A percentile compares a stretch with the other conserved stretches of the same genome.
These are phyloP conservation scores for Apis florea DNA, from an alignment of 1,140 invertebrate species.

Conservation along the genomic window DNA sequence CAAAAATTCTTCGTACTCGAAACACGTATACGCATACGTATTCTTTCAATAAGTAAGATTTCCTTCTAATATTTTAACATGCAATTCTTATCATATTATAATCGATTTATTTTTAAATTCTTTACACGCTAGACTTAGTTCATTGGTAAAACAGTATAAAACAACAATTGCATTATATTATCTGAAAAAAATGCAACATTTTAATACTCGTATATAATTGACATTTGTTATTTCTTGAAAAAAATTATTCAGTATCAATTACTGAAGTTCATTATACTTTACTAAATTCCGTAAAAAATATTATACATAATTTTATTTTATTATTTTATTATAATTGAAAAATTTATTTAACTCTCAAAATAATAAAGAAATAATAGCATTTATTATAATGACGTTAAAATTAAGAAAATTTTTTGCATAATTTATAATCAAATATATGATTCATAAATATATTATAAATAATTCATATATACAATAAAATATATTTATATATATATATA, in stretches of 20 bases:
- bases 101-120: constrained; percentile 31
- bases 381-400: background rate
- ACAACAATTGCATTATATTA: background rate
- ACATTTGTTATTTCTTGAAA: too few relatives aligned
- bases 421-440: background rate
- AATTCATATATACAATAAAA: background rate
- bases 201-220: background rate
- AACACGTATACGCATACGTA: too few relatives aligned
- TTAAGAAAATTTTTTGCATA: background rate
- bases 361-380: too few relatives aligned
- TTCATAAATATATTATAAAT: background rate
- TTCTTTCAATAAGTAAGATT: background rate
- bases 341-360: too few relatives aligned
- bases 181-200: background rate
- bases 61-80: constrained; percentile 4
- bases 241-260: too few relatives aligned
- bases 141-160: background rate
- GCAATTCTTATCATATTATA: background rate
- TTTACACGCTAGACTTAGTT: background rate
- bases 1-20: background rate
- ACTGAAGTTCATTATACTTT: too few relatives aligned
- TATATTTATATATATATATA: background rate
- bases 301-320: too few relatives aligned
- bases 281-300: too few relatives aligned
- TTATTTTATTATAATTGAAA: too few relatives aligned